Conservation (phyloP, 2,113 vertebrate genomes). For the Channa maculata region DNA sequence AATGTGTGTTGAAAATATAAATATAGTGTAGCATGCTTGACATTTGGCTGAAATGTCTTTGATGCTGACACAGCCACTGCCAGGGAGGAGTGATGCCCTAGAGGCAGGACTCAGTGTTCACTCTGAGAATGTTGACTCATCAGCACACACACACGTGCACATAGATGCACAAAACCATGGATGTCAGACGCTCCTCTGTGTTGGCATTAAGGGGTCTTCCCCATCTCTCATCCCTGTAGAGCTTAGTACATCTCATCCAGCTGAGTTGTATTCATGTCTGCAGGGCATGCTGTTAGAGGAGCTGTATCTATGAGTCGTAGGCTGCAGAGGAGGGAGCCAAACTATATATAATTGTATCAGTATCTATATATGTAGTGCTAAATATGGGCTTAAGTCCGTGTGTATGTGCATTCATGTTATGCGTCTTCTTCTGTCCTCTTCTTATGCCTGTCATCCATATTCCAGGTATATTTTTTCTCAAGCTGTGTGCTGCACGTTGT, state of each 20-base stretch:
- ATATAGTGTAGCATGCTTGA: conserved; percentile 52
- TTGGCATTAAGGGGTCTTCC: conserved; percentile 56
- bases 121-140: conserved; percentile 57
- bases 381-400: background rate
- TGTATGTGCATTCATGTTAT: background rate
- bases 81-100: conserved; percentile 57
- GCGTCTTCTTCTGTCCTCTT: background rate
- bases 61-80: conserved; percentile 72
- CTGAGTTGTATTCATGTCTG: conserved; percentile 46
- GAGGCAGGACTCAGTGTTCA: conserved; percentile 62
- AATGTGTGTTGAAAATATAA: conserved; percentile 12
- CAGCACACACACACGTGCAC: conserved; percentile 33
- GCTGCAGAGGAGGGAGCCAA: conserved; percentile 26
- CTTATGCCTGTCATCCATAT: background rate
- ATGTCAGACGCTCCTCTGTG: conserved; percentile 35
- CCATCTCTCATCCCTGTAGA: conserved; percentile 46
- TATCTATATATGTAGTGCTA: background rate
- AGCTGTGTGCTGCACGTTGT: background rate
- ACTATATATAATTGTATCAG: conserved; percentile 9
- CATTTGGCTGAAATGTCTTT: conserved; percentile 74
- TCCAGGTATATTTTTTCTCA: conserved; percentile 18
- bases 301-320: conserved; percentile 47
- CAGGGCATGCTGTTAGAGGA: conserved; percentile 45
- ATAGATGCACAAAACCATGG: conserved; percentile 9
- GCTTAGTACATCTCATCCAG: conserved; percentile 56